Conservation (phyloP, 2,888 invertebrate genomes). For the Apamea crenata region DNA sequence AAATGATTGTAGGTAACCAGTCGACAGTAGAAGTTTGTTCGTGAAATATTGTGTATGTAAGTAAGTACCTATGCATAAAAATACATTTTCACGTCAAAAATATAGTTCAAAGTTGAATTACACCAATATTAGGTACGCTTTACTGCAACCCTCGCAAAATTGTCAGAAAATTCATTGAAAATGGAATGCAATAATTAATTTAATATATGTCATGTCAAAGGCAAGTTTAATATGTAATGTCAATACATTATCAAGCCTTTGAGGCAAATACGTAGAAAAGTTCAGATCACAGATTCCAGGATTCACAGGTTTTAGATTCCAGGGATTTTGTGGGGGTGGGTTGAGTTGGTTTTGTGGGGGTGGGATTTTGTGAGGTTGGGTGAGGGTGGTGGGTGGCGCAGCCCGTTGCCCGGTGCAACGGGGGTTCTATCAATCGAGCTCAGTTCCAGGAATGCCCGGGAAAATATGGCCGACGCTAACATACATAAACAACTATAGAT, state of each 20-base stretch:
- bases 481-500: neutral
- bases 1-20: neutral
- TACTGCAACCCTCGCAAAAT: neutral
- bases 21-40: neutral
- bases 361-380: neutral
- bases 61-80: too few relatives aligned
- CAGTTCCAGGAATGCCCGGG: slow-evolving; percentile 16
- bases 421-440: slow-evolving; percentile 3
- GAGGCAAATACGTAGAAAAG: neutral
- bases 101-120: neutral
- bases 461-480: neutral
- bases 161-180: neutral
- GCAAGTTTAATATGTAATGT: neutral
- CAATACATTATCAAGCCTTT: neutral
- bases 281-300: too few relatives aligned
- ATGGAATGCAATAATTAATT: neutral
- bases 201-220: too few relatives aligned
- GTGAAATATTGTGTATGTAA: neutral
- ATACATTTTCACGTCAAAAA: neutral
- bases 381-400: slow-evolving; percentile 19
- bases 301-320: neutral
- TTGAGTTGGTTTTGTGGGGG: too few relatives aligned
- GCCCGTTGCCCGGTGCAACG: slow-evolving; percentile 6
- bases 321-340: neutral
- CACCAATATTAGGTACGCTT: neutral